A percentile compares a stretch with the other conserved stretches of the same genome.
Evolutionary conservation across 2,113 vertebrate species (phyloP).

Genomic region (Peucedramus taeniatus): DNA sequence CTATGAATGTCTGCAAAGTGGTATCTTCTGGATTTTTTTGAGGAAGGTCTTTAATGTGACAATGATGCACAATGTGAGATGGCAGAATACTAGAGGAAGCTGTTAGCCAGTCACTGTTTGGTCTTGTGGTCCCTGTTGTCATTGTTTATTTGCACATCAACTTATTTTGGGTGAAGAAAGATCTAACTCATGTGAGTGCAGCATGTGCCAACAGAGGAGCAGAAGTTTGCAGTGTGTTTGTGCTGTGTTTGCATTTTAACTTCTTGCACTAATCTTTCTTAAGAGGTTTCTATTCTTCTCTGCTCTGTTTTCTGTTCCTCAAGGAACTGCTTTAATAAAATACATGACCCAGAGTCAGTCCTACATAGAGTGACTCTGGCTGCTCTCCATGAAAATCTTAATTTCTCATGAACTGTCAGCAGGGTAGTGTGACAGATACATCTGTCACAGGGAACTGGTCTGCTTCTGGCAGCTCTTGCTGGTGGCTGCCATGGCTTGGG

Average conservation of each 20-base stretch:
- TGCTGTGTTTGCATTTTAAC: background rate
- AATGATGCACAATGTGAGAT: background rate
- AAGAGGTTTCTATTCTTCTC: constrained; percentile 1
- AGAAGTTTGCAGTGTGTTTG: background rate
- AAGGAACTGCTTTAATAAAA: background rate
- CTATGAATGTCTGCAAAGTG: background rate
- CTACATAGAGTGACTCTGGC: background rate
- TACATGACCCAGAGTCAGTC: background rate
- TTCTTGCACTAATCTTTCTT: background rate
- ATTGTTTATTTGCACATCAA: background rate
- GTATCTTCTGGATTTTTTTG: background rate
- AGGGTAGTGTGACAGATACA: background rate
- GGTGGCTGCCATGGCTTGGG: background rate
- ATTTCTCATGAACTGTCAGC: background rate
- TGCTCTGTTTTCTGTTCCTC: background rate
- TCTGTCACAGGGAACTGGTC: background rate
- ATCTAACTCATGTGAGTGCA: background rate
- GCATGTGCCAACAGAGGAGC: background rate
- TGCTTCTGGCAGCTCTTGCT: background rate
- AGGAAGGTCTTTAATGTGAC: background rate
- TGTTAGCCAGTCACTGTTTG: background rate
- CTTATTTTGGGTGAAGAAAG: constrained; percentile 10
- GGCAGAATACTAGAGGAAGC: background rate
- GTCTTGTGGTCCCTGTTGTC: background rate
- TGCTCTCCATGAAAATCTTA: background rate